Evolutionary conservation across 2,113 vertebrate species (phyloP).

Genomic region (Lagenorhynchus albirostris): DNA sequence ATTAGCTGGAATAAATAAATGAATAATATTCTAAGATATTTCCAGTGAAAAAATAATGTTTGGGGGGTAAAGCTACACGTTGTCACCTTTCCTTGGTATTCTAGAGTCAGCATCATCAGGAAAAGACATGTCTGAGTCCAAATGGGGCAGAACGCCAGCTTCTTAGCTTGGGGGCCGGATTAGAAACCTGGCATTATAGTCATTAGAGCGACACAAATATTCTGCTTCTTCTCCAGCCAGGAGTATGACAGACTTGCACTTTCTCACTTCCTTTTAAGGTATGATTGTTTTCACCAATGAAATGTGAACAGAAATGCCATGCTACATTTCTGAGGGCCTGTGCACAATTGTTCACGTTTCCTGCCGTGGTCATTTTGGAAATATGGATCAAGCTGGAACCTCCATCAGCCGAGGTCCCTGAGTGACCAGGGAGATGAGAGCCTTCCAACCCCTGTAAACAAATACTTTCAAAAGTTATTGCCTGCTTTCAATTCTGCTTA

Average conservation of each 20-base stretch:
- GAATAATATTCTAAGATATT: background rate
- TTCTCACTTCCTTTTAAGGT: background rate
- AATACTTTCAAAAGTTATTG: background rate
- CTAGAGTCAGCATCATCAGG: no score
- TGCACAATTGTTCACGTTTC: no score
- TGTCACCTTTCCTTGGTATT: background rate
- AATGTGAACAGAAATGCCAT: background rate
- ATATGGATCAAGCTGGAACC: rapidly evolving
- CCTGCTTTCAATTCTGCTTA: background rate
- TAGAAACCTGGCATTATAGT: background rate
- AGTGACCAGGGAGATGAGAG: background rate
- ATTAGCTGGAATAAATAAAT: background rate
- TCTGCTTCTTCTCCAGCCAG: background rate
- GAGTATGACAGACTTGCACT: background rate
- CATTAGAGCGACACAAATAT: background rate
- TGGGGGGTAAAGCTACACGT: background rate
- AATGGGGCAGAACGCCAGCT: background rate
- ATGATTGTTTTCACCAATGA: background rate
- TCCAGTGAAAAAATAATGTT: background rate
- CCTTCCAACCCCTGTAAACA: no score
- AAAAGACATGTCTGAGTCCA: no score
- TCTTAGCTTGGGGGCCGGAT: rapidly evolving
- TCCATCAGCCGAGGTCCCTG: background rate
- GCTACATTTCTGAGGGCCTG: background rate
- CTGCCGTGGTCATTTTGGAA: background rate